These are phyloP conservation scores for Peromyscus leucopus DNA, from an alignment of 2,113 vertebrate species.

Conservation along the genomic window DNA sequence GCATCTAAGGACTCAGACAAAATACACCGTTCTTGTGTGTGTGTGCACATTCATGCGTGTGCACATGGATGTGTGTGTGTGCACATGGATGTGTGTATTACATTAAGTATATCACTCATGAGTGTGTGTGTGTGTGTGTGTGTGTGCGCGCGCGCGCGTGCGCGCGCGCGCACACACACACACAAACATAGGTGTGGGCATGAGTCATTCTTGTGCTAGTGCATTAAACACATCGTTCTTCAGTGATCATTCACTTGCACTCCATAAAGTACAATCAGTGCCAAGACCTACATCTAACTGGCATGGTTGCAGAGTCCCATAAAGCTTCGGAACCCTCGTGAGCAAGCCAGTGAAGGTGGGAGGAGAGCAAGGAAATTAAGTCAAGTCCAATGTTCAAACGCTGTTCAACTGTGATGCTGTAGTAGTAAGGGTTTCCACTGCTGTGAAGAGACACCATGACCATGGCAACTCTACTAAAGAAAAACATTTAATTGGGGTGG, in stretches of 20 bases:
- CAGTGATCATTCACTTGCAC: background rate
- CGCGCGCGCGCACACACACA: background rate
- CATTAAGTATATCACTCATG: background rate
- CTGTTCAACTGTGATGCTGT: too few species aligned
- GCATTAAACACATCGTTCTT: background rate
- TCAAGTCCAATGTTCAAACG: background rate
- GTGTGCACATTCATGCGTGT: background rate
- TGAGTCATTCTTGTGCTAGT: background rate
- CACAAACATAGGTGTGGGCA: background rate
- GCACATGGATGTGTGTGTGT: background rate
- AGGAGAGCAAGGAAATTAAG: background rate
- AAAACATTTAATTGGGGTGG: too few species aligned
- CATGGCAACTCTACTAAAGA: too few species aligned
- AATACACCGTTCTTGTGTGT: background rate
- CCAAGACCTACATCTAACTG: background rate
- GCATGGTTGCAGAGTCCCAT: background rate
- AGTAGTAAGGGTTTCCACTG: too few species aligned
- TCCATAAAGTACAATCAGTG: accelerated
- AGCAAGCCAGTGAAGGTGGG: background rate
- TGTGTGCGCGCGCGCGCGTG: too few species aligned
- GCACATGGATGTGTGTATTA: background rate
- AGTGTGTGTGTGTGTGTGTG: background rate
- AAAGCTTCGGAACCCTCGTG: background rate
- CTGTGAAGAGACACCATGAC: too few species aligned
- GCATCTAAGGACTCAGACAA: background rate